Base-by-base conservation (phyloP, 2,888 invertebrate genomes). In the Vesta saturnalis region DNA sequence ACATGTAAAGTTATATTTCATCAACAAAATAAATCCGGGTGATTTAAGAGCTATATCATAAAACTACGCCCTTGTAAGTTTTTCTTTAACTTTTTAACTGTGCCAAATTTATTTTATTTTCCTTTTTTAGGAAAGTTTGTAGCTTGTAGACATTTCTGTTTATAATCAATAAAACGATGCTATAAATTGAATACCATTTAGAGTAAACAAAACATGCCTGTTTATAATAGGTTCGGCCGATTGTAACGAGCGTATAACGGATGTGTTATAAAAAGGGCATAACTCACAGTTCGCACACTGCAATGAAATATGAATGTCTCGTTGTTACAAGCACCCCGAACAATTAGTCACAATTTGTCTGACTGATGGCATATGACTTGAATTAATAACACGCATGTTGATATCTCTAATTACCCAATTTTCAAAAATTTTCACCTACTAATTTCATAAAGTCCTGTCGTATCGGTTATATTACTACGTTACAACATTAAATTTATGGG, bases 281-380 rank as follows among this genome's bases (percentile, higher is more conserved):
- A 72, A 67, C 69, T 72, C 69, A 71, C 62, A 63, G 56, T 67
- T 60, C 56, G 67, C 65, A 58, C 58, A 65, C 63, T 61, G 61
- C 69, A 63, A 69, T 72, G 72, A 72, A 71, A 71, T 72, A 72
- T 71, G 72, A 69, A 67, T 64, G 68, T 64, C 35, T 47, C 66
- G 64, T 64, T 71, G 69, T 68, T 64, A 64, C 70, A 52, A 63
- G 47, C 64, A 56, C 69, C 70, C 69, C 52, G 47, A 64, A 64
- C 74, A 74, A 74, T 74, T 74, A 74, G 74, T 72, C 74, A 71
- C 72, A 74, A 74, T 72, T 74, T 74, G 69, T 70, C 71, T 66
- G 60, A 64, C 61, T 65, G 60, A 60, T 67, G 67, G 69, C 69
- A 52, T 58, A 61, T 64, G 69, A 64, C 52, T 21, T 21, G 57